Conservation (phyloP, 1,140 invertebrate genomes). For the Andrena cerasifolii region DNA sequence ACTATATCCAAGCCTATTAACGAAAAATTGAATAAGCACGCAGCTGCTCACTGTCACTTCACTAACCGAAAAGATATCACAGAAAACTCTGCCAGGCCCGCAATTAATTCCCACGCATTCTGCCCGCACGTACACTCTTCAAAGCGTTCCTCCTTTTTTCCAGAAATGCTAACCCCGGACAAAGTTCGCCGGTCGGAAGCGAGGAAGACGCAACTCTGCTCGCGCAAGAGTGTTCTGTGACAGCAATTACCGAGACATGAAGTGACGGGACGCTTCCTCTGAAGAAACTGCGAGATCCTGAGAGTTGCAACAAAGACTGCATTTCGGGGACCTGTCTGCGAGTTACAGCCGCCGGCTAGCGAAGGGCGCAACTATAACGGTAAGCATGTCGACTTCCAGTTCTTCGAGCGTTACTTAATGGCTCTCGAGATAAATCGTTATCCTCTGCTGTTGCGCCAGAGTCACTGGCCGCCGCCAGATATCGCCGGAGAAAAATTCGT, state of each 20-base stretch:
- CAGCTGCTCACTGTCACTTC: no score
- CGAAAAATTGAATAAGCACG: no score
- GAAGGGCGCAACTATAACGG: conserved; percentile 47
- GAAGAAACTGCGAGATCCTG: conserved; percentile 37
- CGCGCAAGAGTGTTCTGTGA: conserved; percentile 58
- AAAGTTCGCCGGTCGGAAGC: conserved; percentile 31
- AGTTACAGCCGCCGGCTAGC: conserved; percentile 12
- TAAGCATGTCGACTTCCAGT: conserved; percentile 26
- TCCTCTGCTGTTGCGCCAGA: not conserved
- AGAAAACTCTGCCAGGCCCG: no score
- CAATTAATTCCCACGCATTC: not conserved
- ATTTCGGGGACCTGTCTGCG: conserved; percentile 21
- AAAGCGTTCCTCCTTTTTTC: conserved; percentile 30
- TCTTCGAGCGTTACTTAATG: not conserved
- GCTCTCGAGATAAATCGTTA: not conserved
- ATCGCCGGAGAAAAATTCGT: not conserved
- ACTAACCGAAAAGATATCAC: no score
- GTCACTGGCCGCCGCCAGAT: not conserved
- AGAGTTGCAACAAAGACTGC: conserved; percentile 28
- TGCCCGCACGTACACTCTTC: not conserved
- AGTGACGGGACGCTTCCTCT: conserved; percentile 47
- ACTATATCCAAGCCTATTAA: no score
- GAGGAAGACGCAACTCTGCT: conserved; percentile 47
- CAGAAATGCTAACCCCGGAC: conserved; percentile 55
- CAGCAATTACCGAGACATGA: conserved; percentile 56